Evolutionary conservation across 2,888 invertebrate genomes (phyloP).

Genomic region (Formica aserva): DNA sequence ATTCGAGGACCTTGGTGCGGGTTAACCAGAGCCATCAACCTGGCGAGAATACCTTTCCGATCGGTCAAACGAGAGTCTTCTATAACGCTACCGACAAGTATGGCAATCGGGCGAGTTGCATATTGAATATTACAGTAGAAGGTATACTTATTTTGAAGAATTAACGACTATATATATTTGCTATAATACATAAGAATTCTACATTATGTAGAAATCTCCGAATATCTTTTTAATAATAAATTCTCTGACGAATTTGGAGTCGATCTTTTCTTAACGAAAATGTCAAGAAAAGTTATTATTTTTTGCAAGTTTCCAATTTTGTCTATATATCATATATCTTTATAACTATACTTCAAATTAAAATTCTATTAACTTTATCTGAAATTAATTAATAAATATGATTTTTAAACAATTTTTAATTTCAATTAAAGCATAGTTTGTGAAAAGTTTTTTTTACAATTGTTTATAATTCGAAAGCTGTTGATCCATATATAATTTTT

Average conservation of each 20-base stretch:
- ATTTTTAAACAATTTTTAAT: neutral
- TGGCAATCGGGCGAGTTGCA: conserved; percentile 88
- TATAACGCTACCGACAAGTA: conserved; percentile 88
- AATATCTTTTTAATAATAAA: neutral
- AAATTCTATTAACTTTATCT: neutral
- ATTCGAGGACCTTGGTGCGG: conserved; percentile 85
- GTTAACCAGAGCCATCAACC: conserved; percentile 85
- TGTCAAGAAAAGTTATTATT: neutral
- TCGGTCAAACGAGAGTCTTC: conserved; percentile 87
- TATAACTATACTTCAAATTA: neutral
- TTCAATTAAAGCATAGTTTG: neutral
- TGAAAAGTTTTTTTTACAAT: neutral
- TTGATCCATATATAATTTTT: neutral
- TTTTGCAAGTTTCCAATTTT: neutral
- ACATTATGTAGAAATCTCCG: neutral
- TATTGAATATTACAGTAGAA: conserved; percentile 88
- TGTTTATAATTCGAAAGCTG: neutral
- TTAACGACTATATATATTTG: neutral
- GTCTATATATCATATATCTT: neutral
- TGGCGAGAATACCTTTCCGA: conserved; percentile 86
- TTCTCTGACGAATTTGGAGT: neutral
- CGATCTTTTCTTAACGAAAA: neutral
- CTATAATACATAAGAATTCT: neutral
- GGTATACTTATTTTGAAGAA: conserved; percentile 81
- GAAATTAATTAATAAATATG: neutral